Evolutionary conservation across 2,888 invertebrate genomes (phyloP), one percentile per base, ranked within the genome.

Genomic region (Villa cingulata): DNA sequence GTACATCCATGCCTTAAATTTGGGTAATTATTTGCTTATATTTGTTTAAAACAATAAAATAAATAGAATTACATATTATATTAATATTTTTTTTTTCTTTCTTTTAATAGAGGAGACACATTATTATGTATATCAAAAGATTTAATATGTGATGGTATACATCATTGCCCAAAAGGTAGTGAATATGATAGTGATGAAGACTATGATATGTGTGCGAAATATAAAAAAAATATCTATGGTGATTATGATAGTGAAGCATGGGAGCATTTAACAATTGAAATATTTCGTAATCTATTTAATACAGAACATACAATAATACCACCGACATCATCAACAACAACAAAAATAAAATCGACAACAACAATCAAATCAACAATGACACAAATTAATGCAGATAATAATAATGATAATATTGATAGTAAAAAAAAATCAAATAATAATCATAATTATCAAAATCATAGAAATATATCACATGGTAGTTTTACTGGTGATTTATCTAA

Each of bases 131-230:
- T 82, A 46, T 77, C 81, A 1, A 75, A 77, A 43, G 75, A 77
- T 57, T 67, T 81, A 53, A 72, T 77, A 17, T 82, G 82, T 61
- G 81, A 82, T 55, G 80, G 80, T 12, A 73, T 78, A 19, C 69
- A 73, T 2, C 79, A 82, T 60, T 82, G 82, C 54, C 80, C 81
- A 0, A 75, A 75, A 1, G 78, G 77, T 5, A 77, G 77, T 50
- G 76, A 76, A 51, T 76, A 76, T 54, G 76, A 76, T 34, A 68
- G 65, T 56, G 68, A 69, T 50, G 68, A 69, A 58, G 67, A 68
- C 53, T 60, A 61, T 48, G 56, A 62, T 46, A 58, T 66, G 57
- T 69, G 68, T 56, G 62, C 61, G 55, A 64, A 62, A 48, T 59
- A 57, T 45, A 43, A 46, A 27, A 61, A 60, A 23, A 63, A 62